Evolutionary conservation across 2,113 vertebrate species (phyloP).

Genomic region (Noctilio leporinus): DNA sequence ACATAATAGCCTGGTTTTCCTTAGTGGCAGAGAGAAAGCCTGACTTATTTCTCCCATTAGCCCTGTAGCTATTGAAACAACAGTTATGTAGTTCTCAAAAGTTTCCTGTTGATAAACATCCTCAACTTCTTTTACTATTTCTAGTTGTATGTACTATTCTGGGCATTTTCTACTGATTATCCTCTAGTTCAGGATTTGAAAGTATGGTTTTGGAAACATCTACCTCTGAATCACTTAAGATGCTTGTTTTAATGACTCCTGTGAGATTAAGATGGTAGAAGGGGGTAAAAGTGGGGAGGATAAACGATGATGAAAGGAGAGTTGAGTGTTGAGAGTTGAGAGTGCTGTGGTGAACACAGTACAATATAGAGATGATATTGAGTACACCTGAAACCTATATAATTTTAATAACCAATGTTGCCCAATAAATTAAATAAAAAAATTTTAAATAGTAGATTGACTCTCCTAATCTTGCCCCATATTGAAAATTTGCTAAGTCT

Average conservation of each 20-base stretch:
- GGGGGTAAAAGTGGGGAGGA: neutral
- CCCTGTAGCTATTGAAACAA: neutral
- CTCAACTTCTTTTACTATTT: neutral
- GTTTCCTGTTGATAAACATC: neutral
- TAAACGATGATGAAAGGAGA: neutral
- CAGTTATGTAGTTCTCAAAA: neutral
- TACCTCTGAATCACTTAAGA: neutral
- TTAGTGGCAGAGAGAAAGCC: neutral
- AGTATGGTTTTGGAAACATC: neutral
- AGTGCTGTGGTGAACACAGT: neutral
- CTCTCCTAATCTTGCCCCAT: neutral
- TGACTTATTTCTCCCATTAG: neutral
- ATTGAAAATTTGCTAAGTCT: neutral
- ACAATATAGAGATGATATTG: neutral
- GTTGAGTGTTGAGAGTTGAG: no score
- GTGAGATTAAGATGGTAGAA: neutral
- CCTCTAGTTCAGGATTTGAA: neutral
- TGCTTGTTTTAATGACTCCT: neutral
- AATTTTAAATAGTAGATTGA: neutral
- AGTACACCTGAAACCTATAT: neutral
- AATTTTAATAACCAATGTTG: neutral
- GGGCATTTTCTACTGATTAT: neutral
- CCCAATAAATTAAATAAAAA: neutral
- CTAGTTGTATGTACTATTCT: neutral
- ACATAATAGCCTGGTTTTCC: neutral